Evolutionary conservation across 2,797 vertebrate genomes (phyloP).

Genomic region (Fundulus diaphanus): DNA sequence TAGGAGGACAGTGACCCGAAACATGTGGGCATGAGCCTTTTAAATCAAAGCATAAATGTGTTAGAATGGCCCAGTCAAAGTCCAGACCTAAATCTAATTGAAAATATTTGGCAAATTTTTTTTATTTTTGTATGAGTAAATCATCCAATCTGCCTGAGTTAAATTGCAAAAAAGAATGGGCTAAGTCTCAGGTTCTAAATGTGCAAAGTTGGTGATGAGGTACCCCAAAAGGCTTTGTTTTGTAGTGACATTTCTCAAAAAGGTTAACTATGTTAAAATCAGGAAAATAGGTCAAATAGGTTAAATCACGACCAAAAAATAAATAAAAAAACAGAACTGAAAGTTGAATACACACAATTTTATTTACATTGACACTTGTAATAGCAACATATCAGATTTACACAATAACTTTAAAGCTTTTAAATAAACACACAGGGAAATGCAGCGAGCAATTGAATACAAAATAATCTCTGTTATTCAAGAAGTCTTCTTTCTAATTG

Average conservation of each 20-base stretch:
- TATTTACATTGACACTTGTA: constrained; percentile 81
- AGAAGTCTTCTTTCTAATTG: constrained; percentile 24
- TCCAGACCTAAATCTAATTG: not conserved
- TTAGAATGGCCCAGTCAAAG: not conserved
- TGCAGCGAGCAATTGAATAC: constrained; percentile 39
- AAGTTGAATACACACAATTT: constrained; percentile 72
- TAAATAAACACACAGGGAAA: constrained; percentile 81
- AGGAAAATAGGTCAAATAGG: not conserved
- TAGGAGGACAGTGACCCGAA: not conserved
- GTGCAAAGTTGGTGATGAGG: too few relatives aligned
- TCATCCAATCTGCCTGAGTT: too few relatives aligned
- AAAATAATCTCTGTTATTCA: constrained; percentile 43
- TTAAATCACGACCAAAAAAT: not conserved
- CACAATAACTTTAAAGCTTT: constrained; percentile 71
- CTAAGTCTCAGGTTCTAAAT: too few relatives aligned
- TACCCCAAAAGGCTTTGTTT: too few relatives aligned
- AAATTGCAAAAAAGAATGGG: too few relatives aligned
- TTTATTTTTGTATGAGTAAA: not conserved
- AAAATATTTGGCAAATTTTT: not conserved
- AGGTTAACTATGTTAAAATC: not conserved
- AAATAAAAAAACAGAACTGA: too few relatives aligned
- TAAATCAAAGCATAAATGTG: not conserved
- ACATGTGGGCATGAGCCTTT: not conserved
- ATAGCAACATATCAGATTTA: constrained; percentile 72
- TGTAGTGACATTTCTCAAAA: too few relatives aligned